phyloP scores from a whole-genome alignment of 2,888 invertebrate species.

The Protonemura montana region DNA sequence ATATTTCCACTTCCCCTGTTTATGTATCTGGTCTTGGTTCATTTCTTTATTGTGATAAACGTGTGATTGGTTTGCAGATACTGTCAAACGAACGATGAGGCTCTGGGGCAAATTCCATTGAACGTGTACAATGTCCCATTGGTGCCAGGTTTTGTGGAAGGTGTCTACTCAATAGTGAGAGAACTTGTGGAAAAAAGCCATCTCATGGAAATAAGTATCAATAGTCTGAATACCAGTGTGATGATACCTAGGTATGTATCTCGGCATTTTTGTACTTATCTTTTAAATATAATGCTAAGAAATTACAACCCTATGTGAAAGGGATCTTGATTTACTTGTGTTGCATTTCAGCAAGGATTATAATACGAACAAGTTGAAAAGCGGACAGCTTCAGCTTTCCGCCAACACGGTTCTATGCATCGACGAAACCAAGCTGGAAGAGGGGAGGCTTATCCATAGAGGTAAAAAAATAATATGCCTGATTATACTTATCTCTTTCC shows the following conservation, averaged over 20 bases:
- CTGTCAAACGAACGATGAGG: not conserved
- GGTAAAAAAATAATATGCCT: too few species aligned
- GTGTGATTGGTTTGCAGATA: not conserved
- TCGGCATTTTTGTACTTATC: too few species aligned
- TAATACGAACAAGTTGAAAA: not conserved
- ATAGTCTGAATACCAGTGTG: not conserved
- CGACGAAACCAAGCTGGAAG: not conserved
- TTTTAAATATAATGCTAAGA: too few species aligned
- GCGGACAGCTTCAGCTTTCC: not conserved
- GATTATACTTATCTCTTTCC: too few species aligned
- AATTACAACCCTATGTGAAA: too few species aligned
- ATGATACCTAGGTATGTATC: not conserved
- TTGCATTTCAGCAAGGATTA: not conserved
- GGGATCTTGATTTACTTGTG: not conserved
- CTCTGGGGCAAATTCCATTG: not conserved
- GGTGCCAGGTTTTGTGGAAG: not conserved
- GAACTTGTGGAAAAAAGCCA: not conserved
- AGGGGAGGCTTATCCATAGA: not conserved
- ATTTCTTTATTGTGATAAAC: too few species aligned
- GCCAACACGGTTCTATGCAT: not conserved
- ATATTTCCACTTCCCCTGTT: too few species aligned
- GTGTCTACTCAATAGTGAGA: not conserved
- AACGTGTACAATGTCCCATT: not conserved
- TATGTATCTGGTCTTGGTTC: too few species aligned
- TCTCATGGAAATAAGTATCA: not conserved